Percentiles rank a stretch among this genome's conserved stretches.
These are phyloP conservation scores for Drosophila melanogaster DNA, from an alignment of 1,140 invertebrate genomes.

Conservation along the genomic window DNA sequence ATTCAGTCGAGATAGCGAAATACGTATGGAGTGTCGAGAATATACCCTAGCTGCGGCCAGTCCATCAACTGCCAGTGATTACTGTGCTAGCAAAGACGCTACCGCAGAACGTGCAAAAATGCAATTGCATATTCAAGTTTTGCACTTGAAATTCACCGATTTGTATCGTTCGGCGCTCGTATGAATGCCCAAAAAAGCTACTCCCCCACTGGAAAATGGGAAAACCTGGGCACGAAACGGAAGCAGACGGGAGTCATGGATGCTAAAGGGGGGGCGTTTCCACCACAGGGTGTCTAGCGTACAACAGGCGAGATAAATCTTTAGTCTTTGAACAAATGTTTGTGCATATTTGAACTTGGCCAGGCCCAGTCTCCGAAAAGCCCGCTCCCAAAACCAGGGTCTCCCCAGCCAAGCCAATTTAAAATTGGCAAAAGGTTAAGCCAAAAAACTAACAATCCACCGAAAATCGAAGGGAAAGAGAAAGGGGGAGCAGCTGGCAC, in stretches of 20 bases:
- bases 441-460: conserved; percentile 74
- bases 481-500: conserved; percentile 34
- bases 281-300: conserved; percentile 76
- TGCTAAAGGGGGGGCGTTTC: background rate
- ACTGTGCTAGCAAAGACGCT: conserved; percentile 37
- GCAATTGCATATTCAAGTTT: conserved; percentile 81
- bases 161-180: conserved; percentile 69
- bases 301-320: conserved; percentile 77
- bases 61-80: conserved; percentile 18
- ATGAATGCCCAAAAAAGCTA: conserved; percentile 64
- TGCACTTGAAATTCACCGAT: conserved; percentile 81
- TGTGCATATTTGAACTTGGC: conserved; percentile 80
- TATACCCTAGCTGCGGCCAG: background rate
- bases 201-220: conserved; percentile 4
- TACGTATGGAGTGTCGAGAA: no score
- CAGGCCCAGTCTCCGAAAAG: conserved; percentile 20
- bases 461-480: background rate
- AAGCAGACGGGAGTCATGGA: conserved; percentile 50
- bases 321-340: conserved; percentile 81
- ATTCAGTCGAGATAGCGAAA: conserved; percentile 39
- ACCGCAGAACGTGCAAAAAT: conserved; percentile 57
- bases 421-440: conserved; percentile 81
- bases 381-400: background rate
- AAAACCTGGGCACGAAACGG: conserved; percentile 54
- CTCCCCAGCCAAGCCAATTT: conserved; percentile 62